A percentile compares a stretch with the other conserved stretches of the same genome.
These are phyloP conservation scores for Eubasilissa splendida DNA, from an alignment of 2,888 invertebrate species.

Conservation along the genomic window DNA sequence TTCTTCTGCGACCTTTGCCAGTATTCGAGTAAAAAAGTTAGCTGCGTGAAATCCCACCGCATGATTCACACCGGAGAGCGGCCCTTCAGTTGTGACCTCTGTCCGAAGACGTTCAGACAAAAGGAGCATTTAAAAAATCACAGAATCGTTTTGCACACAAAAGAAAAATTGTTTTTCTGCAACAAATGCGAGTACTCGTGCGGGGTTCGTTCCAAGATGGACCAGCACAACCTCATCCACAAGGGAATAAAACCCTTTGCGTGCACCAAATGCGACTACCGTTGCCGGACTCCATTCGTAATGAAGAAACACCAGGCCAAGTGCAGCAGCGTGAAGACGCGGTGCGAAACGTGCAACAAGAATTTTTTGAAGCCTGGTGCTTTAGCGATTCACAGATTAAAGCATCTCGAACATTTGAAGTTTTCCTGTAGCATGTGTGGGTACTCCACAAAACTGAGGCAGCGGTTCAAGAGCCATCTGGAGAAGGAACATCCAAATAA, in stretches of 20 bases:
- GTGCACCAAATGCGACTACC: slow-evolving; percentile 29
- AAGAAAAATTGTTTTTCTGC: slow-evolving; percentile 30
- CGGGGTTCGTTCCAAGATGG: slow-evolving; percentile 19
- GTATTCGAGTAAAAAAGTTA: slow-evolving; percentile 30
- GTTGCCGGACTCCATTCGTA: slow-evolving; percentile 27
- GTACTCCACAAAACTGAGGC: not conserved
- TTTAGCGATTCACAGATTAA: slow-evolving; percentile 14
- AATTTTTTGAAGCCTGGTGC: slow-evolving; percentile 2
- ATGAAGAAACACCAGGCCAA: slow-evolving; percentile 31
- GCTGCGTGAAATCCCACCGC: slow-evolving; percentile 26
- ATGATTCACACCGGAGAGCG: slow-evolving; percentile 26
- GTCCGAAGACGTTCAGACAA: slow-evolving; percentile 25
- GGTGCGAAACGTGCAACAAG: slow-evolving; percentile 13
- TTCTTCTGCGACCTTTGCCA: slow-evolving; percentile 27
- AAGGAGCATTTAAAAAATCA: slow-evolving; percentile 30
- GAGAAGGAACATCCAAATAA: slow-evolving; percentile 8
- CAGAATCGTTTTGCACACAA: slow-evolving; percentile 12
- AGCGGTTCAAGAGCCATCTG: slow-evolving; percentile 8
- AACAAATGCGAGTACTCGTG: slow-evolving; percentile 27
- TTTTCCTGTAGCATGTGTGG: slow-evolving; percentile 12
- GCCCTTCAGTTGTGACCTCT: slow-evolving; percentile 18
- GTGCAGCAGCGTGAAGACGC: not conserved
- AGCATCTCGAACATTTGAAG: slow-evolving; percentile 20
- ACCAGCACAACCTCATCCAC: slow-evolving; percentile 31
- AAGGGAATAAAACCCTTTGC: slow-evolving; percentile 33